Evolutionary conservation across 2,888 invertebrate genomes (phyloP).

Genomic region (Protonemura montana): DNA sequence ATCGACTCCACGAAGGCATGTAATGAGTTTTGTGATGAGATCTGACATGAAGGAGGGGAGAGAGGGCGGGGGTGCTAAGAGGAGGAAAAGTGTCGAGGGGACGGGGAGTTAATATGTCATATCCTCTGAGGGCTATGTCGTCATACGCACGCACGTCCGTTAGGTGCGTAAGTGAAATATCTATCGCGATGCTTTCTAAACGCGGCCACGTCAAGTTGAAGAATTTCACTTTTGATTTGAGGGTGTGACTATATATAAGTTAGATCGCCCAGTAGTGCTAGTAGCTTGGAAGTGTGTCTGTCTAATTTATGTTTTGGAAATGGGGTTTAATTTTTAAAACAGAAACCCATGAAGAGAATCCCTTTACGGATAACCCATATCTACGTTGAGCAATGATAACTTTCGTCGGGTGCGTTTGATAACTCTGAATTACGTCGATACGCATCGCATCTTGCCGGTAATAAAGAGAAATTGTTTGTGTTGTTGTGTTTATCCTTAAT

Average conservation of each 20-base stretch:
- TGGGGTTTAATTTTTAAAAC: not conserved
- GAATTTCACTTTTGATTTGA: not conserved
- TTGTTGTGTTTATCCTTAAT: no score
- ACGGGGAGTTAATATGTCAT: slow-evolving; percentile 44
- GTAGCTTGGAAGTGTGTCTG: not conserved
- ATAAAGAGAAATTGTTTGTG: not conserved
- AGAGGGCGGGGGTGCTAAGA: slow-evolving; percentile 15
- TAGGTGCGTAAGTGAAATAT: not conserved
- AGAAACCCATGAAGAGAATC: not conserved
- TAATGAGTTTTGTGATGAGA: slow-evolving; percentile 35
- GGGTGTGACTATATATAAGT: not conserved
- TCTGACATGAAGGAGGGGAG: slow-evolving; percentile 29
- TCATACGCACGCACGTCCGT: slow-evolving; percentile 39
- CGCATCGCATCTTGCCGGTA: not conserved
- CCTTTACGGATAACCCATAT: no score
- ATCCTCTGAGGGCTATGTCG: slow-evolving; percentile 44
- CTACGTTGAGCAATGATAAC: no score
- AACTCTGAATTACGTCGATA: no score
- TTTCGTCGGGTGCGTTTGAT: no score
- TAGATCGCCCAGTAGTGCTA: not conserved
- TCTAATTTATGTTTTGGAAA: not conserved
- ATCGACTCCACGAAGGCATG: slow-evolving; percentile 30
- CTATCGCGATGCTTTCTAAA: not conserved
- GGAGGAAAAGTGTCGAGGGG: slow-evolving; percentile 19
- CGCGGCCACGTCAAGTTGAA: not conserved